These are phyloP conservation scores for Andrena hattorfiana DNA, from an alignment of 2,888 invertebrate species.

Conservation along the genomic window DNA sequence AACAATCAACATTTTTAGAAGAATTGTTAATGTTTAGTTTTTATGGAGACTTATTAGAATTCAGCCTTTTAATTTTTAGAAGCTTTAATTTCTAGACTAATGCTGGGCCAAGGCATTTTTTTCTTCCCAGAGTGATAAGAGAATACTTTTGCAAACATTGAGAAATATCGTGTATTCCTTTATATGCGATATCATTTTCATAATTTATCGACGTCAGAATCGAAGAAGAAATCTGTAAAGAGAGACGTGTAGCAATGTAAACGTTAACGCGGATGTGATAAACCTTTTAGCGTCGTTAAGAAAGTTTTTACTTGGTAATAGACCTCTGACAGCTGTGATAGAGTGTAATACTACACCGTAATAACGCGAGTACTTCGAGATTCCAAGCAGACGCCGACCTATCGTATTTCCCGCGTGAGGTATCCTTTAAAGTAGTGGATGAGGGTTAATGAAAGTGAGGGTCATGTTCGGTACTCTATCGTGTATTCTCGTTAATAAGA, in stretches of 20 bases:
- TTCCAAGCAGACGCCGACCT: conserved; percentile 18
- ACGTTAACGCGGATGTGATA: background rate
- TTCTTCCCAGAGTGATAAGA: too few species aligned
- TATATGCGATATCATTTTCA: too few species aligned
- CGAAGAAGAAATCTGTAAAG: background rate
- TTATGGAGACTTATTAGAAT: too few species aligned
- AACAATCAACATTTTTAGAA: too few species aligned
- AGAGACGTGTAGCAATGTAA: background rate
- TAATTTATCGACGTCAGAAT: background rate
- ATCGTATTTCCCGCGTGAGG: conserved; percentile 38
- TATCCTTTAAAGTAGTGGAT: conserved; percentile 21
- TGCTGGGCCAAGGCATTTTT: too few species aligned
- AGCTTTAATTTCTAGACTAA: too few species aligned
- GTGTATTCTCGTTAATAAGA: conserved; percentile 10
- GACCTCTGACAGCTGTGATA: conserved; percentile 37
- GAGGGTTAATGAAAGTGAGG: conserved; percentile 25
- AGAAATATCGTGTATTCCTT: too few species aligned
- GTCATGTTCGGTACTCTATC: conserved; percentile 5
- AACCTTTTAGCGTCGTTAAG: conserved; percentile 30
- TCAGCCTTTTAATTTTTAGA: too few species aligned
- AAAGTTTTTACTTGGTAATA: conserved; percentile 50
- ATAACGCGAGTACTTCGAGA: conserved; percentile 27
- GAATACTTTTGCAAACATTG: too few species aligned
- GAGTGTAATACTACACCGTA: conserved; percentile 43
- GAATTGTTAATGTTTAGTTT: too few species aligned